Base-by-base conservation (phyloP, 2,888 invertebrate genomes). In the Acholoe squamosa region DNA sequence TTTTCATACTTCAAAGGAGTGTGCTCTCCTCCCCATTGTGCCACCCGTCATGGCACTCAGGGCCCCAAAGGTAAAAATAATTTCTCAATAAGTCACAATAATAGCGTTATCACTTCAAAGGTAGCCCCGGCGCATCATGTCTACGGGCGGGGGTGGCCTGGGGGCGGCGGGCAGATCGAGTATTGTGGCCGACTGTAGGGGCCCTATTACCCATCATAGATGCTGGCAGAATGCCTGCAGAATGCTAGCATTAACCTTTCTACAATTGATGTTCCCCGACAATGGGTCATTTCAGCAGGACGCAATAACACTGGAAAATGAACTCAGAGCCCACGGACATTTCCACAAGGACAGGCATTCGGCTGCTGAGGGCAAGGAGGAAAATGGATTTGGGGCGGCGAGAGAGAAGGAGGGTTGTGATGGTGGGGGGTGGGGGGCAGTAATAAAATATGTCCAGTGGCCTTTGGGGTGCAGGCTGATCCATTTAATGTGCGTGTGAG, bases 51-150 rank as follows among this genome's bases (percentile, higher is more conserved):
- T 86, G 54, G 86, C 56, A 56, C 86, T 86, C 56, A 56, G 51
- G 12, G 31, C 54, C 12, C 86, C 86, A 86, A 89, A 89, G 90
- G 90, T 90, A 80, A 90, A 90, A 90, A 90, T 90, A 90, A 90
- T 90, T 34, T 90, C 61, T 56, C 80, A 84, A 90, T 84, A 90
- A 76, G 80, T 56, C 61, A 77, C 67, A 90, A 90, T 90, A 90
- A 90, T 61, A 34, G 90, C 61, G 84, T 90, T 90, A 90, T 61
- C 80, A 84, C 90, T 52, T 90, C 84, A 90, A 90, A 90, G 90
- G 28, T 89, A 31, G 43, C 10, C n/a, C 54, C 10, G 52, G 54
- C 31, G 86, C 54, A 56, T 56, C 54, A 56, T 86, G 52, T 56
- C 56, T 31, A 28, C n/a, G 28, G 54, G 56, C 52, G 54, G 52